Percentiles rank a stretch among this genome's conserved stretches.
Conservation (phyloP, 2,888 invertebrate species). For the Drosophila subsilvestris region DNA sequence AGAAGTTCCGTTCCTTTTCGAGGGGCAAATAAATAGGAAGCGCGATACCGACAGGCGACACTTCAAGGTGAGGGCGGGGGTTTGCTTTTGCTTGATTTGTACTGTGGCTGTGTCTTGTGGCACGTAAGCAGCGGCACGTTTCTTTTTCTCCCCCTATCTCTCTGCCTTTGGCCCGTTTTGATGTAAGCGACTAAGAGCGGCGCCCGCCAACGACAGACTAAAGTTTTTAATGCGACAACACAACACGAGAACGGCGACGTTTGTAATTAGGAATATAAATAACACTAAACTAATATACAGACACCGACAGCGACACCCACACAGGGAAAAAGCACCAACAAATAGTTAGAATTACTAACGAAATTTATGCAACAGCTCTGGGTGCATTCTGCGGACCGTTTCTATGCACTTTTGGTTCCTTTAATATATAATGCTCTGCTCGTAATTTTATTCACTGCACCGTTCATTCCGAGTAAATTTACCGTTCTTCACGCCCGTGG, state of each 20-base stretch:
- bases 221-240: slow-evolving; percentile 60
- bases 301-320: slow-evolving; percentile 35
- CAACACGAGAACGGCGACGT: slow-evolving; percentile 25
- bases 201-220: slow-evolving; percentile 48
- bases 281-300: slow-evolving; percentile 69
- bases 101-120: slow-evolving; percentile 31
- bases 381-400: slow-evolving; percentile 34
- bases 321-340: slow-evolving; percentile 31
- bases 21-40: slow-evolving; percentile 39
- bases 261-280: slow-evolving; percentile 76
- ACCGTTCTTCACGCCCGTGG: slow-evolving; percentile 7
- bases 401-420: slow-evolving; percentile 17
- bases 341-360: slow-evolving; percentile 51
- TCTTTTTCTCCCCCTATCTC: not conserved
- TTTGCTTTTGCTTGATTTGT: slow-evolving; percentile 39
- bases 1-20: slow-evolving; percentile 37
- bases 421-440: slow-evolving; percentile 18
- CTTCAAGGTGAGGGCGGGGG: slow-evolving; percentile 47
- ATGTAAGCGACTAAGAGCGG: slow-evolving; percentile 49
- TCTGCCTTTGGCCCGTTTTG: slow-evolving; percentile 1
- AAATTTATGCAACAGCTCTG: slow-evolving; percentile 43
- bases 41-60: slow-evolving; percentile 38
- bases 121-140: slow-evolving; percentile 38
- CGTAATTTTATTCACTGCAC: not conserved
- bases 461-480: not conserved